Conservation (phyloP, 2,113 vertebrate species). For the Aphyosemion australe region DNA sequence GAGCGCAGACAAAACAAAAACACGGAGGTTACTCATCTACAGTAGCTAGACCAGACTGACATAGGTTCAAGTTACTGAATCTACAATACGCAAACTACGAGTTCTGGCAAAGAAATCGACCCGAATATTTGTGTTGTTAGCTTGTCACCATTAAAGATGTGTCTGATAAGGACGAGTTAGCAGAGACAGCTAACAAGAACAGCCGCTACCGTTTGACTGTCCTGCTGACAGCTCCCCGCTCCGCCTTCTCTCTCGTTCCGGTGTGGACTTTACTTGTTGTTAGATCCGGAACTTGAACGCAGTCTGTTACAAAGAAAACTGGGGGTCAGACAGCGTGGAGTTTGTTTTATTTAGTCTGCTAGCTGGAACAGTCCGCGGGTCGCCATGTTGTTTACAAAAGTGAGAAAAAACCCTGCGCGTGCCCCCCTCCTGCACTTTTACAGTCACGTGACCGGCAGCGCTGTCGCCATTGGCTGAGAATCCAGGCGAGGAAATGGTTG, state of each 20-base stretch:
- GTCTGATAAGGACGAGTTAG: slow-evolving; percentile 25
- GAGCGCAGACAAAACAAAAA: neutral
- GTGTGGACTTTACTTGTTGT: neutral
- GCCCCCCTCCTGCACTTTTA: slow-evolving; percentile 33
- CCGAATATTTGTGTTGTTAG: neutral
- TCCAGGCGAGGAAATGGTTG: no score
- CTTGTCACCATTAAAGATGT: neutral
- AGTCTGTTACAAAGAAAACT: neutral
- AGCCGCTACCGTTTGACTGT: slow-evolving; percentile 55
- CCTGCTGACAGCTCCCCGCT: slow-evolving; percentile 46
- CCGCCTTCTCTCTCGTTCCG: slow-evolving; percentile 17
- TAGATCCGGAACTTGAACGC: neutral
- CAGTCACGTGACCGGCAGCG: slow-evolving; percentile 58
- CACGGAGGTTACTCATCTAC: neutral
- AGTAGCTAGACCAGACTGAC: neutral
- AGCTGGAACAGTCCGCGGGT: slow-evolving; percentile 35
- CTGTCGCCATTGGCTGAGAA: neutral
- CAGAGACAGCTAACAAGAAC: slow-evolving; percentile 50
- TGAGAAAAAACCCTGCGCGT: slow-evolving; percentile 53
- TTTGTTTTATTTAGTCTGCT: slow-evolving; percentile 18
- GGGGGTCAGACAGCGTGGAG: slow-evolving; percentile 1
- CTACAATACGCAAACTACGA: neutral
- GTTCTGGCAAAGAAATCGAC: neutral
- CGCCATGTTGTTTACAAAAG: slow-evolving; percentile 84
- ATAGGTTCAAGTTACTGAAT: neutral